phyloP scores from a whole-genome alignment of 2,113 vertebrate species.

The Mustela nigripes region DNA sequence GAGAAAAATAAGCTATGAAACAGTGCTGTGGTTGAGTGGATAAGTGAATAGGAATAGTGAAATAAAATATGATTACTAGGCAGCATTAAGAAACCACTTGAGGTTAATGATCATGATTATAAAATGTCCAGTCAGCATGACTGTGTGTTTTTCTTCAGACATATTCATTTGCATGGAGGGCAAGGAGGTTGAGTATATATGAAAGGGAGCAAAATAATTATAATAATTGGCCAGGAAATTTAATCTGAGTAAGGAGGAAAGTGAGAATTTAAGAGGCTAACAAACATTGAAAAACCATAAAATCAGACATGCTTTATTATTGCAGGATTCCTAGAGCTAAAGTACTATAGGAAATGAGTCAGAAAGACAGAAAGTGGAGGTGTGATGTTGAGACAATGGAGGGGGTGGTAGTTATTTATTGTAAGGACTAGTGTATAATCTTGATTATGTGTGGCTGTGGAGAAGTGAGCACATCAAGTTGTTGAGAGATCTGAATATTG shows the following conservation, averaged over 20 bases:
- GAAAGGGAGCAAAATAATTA: slow-evolving; percentile 5
- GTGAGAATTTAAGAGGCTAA: background rate
- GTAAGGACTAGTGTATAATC: background rate
- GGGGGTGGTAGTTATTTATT: fast-evolving
- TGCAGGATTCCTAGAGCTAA: background rate
- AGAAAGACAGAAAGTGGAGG: background rate
- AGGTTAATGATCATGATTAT: slow-evolving; percentile 54
- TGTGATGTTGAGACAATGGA: background rate
- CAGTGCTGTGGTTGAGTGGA: background rate
- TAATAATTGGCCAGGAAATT: slow-evolving; percentile 45
- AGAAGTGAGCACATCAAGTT: background rate
- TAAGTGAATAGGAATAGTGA: background rate
- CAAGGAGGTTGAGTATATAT: slow-evolving; percentile 2
- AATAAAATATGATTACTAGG: slow-evolving; percentile 56
- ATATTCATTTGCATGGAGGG: background rate
- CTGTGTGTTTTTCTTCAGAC: slow-evolving; percentile 41
- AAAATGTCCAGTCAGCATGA: slow-evolving; percentile 48
- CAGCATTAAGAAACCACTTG: slow-evolving; percentile 52
- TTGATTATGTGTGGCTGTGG: background rate
- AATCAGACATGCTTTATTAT: background rate
- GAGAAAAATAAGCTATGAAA: background rate
- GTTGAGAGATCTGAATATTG: background rate
- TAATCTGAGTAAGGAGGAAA: background rate
- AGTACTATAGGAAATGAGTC: background rate
- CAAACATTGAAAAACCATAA: background rate